These are phyloP conservation scores for Perognathus longimembris DNA, from an alignment of 2,113 vertebrate species.

Conservation along the genomic window DNA sequence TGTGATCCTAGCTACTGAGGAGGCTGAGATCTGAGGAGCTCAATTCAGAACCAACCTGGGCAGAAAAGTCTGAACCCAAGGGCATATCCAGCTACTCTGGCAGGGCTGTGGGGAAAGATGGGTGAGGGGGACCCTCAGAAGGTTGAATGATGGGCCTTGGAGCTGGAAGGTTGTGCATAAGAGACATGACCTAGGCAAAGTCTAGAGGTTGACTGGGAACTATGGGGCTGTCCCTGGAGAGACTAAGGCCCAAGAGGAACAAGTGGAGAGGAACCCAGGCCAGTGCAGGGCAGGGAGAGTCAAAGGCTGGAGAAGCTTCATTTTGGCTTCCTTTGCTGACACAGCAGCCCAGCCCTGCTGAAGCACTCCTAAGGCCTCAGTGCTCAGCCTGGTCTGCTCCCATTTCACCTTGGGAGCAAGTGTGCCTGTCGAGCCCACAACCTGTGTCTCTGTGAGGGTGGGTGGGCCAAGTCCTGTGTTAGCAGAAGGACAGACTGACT, in stretches of 20 bases:
- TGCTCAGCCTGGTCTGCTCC: neutral
- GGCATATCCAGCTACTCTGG: neutral
- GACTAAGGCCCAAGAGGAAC: neutral
- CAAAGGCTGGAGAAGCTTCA: neutral
- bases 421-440: neutral
- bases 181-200: neutral
- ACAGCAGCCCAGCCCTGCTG: no score
- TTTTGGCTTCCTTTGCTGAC: neutral
- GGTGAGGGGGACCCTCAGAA: neutral
- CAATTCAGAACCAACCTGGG: no score
- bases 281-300: neutral
- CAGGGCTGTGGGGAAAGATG: neutral
- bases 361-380: neutral
- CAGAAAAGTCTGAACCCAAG: neutral
- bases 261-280: neutral
- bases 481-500: slow-evolving; percentile 13
- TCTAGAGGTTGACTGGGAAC: neutral
- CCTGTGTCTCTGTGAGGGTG: neutral
- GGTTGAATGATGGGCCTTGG: neutral
- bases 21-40: no score
- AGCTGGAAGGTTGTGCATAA: neutral
- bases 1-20: no score
- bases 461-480: neutral
- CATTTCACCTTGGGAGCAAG: neutral
- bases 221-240: neutral